Evolutionary conservation across 2,888 invertebrate species (phyloP).

Genomic region (Mesoligia furuncula): DNA sequence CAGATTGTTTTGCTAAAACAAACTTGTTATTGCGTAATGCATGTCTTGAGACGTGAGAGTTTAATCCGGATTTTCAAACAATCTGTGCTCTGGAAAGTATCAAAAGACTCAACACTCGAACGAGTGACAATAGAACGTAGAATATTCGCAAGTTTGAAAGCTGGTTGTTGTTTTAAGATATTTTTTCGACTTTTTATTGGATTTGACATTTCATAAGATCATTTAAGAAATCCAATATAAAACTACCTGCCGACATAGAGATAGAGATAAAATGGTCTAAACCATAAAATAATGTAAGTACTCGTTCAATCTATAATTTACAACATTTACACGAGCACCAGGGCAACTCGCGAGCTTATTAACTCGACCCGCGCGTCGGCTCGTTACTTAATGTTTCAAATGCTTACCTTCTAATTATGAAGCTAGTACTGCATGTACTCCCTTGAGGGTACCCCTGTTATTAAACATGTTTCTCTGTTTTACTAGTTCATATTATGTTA

Average conservation of each 20-base stretch:
- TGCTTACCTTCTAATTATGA: conserved; percentile 37
- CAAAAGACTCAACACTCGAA: neutral
- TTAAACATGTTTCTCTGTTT: conserved; percentile 6
- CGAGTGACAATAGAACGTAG: neutral
- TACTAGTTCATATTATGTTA: neutral
- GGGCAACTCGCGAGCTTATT: conserved; percentile 7
- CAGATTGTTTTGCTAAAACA: conserved; percentile 20
- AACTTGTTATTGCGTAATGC: conserved; percentile 24
- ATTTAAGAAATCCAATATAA: neutral
- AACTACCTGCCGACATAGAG: neutral
- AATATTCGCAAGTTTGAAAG: neutral
- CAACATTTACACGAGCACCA: neutral
- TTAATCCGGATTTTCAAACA: conserved; percentile 6
- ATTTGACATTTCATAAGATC: neutral
- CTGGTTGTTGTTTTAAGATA: neutral
- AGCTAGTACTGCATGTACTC: conserved; percentile 20
- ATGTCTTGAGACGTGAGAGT: conserved; percentile 9
- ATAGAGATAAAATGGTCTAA: neutral
- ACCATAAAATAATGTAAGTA: neutral
- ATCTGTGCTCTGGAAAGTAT: neutral
- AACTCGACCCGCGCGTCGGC: conserved; percentile 10
- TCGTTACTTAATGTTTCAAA: conserved; percentile 35
- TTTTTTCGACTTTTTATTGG: neutral
- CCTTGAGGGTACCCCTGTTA: conserved; percentile 12
- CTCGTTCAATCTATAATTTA: conserved; percentile 1